phyloP scores from a whole-genome alignment of 2,797 vertebrate genomes.

The Knipowitschia caucasica region DNA sequence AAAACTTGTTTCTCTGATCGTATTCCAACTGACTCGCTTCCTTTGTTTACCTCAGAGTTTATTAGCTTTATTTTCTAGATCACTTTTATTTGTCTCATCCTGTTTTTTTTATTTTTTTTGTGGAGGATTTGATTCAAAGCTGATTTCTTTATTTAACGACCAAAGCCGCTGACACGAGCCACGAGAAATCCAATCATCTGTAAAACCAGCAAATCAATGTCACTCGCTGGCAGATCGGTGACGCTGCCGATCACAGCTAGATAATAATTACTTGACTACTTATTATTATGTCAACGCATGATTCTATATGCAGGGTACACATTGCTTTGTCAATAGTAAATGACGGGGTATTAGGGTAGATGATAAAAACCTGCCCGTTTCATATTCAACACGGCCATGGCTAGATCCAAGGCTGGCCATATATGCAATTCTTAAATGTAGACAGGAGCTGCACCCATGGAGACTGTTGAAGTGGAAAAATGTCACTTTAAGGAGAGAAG shows the following conservation, averaged over 20 bases:
- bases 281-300: not conserved
- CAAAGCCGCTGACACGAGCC: not conserved
- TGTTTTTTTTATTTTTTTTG: slow-evolving; percentile 1
- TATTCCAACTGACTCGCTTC: too few species aligned
- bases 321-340: not conserved
- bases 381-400: too few species aligned
- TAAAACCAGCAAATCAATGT: slow-evolving; percentile 5
- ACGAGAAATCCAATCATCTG: not conserved
- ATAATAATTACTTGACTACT: not conserved
- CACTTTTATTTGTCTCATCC: slow-evolving; percentile 15
- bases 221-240: not conserved
- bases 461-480: too few species aligned
- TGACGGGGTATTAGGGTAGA: not conserved
- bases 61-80: too few species aligned
- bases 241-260: not conserved
- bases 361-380: not conserved
- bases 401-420: too few species aligned
- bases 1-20: slow-evolving; percentile 13
- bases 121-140: not conserved
- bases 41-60: too few species aligned
- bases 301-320: too few species aligned
- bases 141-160: not conserved
- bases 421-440: too few species aligned
- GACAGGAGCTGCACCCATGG: too few species aligned
- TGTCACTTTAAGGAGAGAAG: too few species aligned